phyloP scores from a whole-genome alignment of 2,797 vertebrate species.

The Stomatorhinus walkeri region DNA sequence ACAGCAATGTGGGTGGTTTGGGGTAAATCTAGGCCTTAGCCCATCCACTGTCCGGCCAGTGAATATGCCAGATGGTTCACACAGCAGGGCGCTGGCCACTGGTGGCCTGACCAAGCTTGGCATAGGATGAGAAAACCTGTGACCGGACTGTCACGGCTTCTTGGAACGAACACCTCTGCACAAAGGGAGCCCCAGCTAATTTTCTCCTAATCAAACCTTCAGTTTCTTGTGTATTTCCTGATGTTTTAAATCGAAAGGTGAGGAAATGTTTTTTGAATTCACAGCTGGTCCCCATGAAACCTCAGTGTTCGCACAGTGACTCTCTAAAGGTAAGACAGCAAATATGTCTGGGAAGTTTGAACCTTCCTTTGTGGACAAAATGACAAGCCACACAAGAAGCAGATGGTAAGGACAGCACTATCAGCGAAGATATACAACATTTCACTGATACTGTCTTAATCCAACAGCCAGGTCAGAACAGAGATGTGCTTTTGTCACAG shows the following conservation, averaged over 20 bases:
- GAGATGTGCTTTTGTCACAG: background rate
- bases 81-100: background rate
- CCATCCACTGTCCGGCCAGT: background rate
- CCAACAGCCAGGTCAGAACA: background rate
- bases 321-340: background rate
- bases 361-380: background rate
- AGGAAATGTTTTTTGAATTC: background rate
- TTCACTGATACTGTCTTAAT: background rate
- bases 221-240: background rate
- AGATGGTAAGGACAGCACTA: background rate
- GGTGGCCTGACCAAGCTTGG: constrained; percentile 1
- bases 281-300: background rate
- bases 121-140: background rate
- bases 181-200: background rate
- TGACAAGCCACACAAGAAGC: background rate
- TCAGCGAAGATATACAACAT: background rate
- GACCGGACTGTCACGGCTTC: background rate
- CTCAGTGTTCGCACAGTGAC: background rate
- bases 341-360: background rate
- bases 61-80: constrained; percentile 10
- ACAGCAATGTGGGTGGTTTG: background rate
- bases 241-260: background rate
- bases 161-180: background rate
- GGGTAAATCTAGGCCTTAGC: background rate
- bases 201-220: background rate